These are phyloP conservation scores for Aplochiton taeniatus DNA, from an alignment of 2,797 vertebrate genomes.

Conservation along the genomic window DNA sequence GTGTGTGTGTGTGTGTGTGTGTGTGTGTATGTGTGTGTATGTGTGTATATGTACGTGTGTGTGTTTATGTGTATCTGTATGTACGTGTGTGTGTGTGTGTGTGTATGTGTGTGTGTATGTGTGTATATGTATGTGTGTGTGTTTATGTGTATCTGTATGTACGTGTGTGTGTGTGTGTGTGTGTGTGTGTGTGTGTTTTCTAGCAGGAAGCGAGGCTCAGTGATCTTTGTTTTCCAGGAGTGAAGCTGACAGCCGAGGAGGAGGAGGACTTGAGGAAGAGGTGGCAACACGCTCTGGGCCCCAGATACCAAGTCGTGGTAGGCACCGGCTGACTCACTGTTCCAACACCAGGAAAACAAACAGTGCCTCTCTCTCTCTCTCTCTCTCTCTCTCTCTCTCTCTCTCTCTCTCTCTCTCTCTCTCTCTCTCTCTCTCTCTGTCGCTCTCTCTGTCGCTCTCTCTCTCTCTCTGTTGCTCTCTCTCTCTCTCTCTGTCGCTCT, in stretches of 20 bases:
- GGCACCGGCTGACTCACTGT: slow-evolving; percentile 39
- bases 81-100: neutral
- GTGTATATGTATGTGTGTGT: slow-evolving; percentile 13
- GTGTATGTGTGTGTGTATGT: neutral
- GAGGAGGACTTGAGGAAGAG: slow-evolving; percentile 77
- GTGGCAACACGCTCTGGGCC: slow-evolving; percentile 86
- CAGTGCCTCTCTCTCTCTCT: no score
- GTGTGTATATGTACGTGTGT: no score
- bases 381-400: slow-evolving; percentile 1
- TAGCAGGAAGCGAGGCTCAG: neutral
- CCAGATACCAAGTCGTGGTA: slow-evolving; percentile 87
- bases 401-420: neutral
- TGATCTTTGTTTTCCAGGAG: slow-evolving; percentile 50
- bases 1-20: slow-evolving; percentile 5
- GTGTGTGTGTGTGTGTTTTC: slow-evolving; percentile 11
- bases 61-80: neutral
- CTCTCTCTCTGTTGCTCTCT: neutral
- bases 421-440: no score
- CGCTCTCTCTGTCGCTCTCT: neutral
- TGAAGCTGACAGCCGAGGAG: slow-evolving; percentile 57
- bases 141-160: slow-evolving; percentile 29
- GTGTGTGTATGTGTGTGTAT: neutral
- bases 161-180: slow-evolving; percentile 22
- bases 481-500: neutral
- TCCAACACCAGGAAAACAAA: neutral